Percentiles rank a stretch among this genome's conserved stretches.
These are phyloP conservation scores for Lagria hirta DNA, from an alignment of 2,888 invertebrate genomes.

Conservation along the genomic window DNA sequence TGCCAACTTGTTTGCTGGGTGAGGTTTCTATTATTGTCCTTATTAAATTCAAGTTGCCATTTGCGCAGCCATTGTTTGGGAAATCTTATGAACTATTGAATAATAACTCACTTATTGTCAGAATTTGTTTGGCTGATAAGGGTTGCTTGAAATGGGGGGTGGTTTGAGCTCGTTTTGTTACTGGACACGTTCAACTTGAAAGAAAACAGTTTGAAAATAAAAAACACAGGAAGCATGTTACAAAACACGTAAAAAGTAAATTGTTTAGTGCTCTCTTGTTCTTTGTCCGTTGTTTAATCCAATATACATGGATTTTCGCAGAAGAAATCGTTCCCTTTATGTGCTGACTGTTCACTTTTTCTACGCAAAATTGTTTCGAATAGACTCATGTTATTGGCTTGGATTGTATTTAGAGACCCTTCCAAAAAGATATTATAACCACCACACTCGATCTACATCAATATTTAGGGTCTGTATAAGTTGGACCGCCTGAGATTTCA, in stretches of 20 bases:
- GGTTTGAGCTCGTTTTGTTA: not conserved
- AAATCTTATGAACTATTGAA: slow-evolving; percentile 55
- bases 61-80: slow-evolving; percentile 52
- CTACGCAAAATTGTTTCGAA: not conserved
- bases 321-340: not conserved
- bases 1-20: slow-evolving; percentile 52
- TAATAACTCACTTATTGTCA: slow-evolving; percentile 48
- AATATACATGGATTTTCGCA: not conserved
- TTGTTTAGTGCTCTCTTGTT: not conserved
- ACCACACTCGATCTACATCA: slow-evolving; percentile 36
- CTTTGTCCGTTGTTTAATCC: not conserved
- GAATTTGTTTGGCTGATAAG: slow-evolving; percentile 31
- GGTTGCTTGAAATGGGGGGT: slow-evolving; percentile 17
- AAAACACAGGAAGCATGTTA: not conserved
- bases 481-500: slow-evolving; percentile 43
- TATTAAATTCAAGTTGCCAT: slow-evolving; percentile 55
- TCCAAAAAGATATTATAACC: slow-evolving; percentile 22
- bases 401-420: slow-evolving; percentile 25
- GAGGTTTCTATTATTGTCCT: slow-evolving; percentile 55
- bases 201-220: too few relatives aligned
- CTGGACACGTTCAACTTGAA: not conserved
- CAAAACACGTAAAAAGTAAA: too few relatives aligned
- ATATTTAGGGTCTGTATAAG: slow-evolving; percentile 42
- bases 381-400: slow-evolving; percentile 5
- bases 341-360: not conserved